Conservation (phyloP, 2,888 invertebrate genomes). For the Lymantria monacha region DNA sequence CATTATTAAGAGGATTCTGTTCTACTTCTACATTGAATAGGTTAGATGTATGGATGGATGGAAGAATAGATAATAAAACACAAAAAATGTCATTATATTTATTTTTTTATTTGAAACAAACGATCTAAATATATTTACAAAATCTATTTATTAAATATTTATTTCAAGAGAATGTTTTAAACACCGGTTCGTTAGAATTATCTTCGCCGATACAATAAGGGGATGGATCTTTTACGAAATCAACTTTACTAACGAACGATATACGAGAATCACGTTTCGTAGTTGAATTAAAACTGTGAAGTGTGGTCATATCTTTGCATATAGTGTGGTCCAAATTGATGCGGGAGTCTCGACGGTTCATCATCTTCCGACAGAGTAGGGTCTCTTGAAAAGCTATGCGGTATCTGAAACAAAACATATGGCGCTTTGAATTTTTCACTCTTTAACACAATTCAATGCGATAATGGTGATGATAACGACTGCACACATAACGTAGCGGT, state of each 20-base stretch:
- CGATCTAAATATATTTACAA: background rate
- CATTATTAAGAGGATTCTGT: no score
- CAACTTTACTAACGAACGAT: conserved; percentile 57
- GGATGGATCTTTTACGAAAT: conserved; percentile 59
- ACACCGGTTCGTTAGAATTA: conserved; percentile 32
- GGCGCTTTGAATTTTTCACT: no score
- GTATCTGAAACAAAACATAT: conserved; percentile 85
- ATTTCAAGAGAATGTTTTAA: conserved; percentile 35
- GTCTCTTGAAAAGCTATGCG: conserved; percentile 89
- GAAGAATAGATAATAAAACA: no score
- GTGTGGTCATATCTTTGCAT: conserved; percentile 72
- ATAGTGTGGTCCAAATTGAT: conserved; percentile 76
- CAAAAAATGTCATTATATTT: background rate
- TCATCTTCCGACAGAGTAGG: conserved; percentile 79
- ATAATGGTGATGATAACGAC: no score
- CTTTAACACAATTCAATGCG: no score
- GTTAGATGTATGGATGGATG: no score
- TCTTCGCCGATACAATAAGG: conserved; percentile 49
- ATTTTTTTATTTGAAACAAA: background rate
- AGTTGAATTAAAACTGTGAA: conserved; percentile 38
- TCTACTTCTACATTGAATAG: no score
- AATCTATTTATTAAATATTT: background rate
- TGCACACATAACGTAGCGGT: no score
- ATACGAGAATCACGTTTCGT: conserved; percentile 53
- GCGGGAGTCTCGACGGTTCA: conserved; percentile 63